Conservation (phyloP, 2,797 vertebrate genomes). For the Chelidonichthys spinosus region DNA sequence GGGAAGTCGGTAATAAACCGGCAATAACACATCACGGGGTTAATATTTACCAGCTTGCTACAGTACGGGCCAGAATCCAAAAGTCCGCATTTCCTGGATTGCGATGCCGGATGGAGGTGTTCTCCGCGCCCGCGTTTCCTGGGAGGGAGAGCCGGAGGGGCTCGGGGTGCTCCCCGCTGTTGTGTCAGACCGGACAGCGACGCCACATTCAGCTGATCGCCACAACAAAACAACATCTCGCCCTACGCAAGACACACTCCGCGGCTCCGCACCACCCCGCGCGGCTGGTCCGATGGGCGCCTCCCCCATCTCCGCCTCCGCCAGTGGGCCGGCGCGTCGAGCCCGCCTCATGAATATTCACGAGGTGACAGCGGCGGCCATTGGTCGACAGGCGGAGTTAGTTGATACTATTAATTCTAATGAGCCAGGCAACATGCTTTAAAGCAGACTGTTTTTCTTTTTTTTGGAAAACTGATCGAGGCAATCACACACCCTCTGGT, state of each 20-base stretch:
- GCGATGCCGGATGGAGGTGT: conserved; percentile 56
- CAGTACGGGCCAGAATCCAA: conserved; percentile 45
- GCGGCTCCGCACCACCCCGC: conserved; percentile 78
- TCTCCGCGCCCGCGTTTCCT: conserved; percentile 49
- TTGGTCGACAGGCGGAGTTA: conserved; percentile 51
- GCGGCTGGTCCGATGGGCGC: conserved; percentile 67
- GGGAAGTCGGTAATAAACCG: conserved; percentile 22
- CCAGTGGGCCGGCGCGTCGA: conserved; percentile 63
- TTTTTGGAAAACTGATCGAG: conserved; percentile 1
- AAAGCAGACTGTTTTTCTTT: not conserved
- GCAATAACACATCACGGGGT: conserved; percentile 3
- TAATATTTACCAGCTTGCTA: conserved; percentile 75
- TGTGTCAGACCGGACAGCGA: conserved; percentile 79
- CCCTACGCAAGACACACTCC: conserved; percentile 73
- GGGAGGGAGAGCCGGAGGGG: conserved; percentile 46
- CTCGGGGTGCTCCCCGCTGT: conserved; percentile 67
- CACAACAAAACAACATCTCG: conserved; percentile 86
- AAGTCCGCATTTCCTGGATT: conserved; percentile 83
- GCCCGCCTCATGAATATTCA: conserved; percentile 62
- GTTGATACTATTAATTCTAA: conserved; percentile 53
- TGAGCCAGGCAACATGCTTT: conserved; percentile 43
- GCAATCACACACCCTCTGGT: not conserved
- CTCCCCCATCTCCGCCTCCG: conserved; percentile 73
- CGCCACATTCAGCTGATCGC: conserved; percentile 83
- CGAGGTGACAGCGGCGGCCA: conserved; percentile 28